These are phyloP conservation scores for Apis laboriosa DNA, from an alignment of 1,140 invertebrate genomes.

Conservation along the genomic window DNA sequence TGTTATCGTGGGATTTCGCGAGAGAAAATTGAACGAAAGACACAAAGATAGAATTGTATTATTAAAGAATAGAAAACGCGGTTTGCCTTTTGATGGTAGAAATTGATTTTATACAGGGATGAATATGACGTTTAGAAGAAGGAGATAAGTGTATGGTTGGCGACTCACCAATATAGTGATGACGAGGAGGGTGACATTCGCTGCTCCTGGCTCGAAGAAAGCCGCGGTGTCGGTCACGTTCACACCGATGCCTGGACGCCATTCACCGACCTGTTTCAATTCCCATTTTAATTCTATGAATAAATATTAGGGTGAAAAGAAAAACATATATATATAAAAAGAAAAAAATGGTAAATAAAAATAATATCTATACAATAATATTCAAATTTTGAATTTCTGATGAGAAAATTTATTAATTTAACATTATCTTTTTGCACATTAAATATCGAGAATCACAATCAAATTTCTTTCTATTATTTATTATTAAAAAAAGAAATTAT, in stretches of 20 bases:
- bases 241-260: constrained; percentile 82
- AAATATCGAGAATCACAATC: no score
- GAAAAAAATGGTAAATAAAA: background rate
- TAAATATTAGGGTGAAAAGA: background rate
- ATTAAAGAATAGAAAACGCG: background rate
- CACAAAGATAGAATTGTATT: background rate
- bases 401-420: no score
- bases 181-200: constrained; percentile 85
- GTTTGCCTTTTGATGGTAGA: background rate
- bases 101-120: background rate
- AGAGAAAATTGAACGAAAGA: background rate
- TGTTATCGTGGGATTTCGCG: no score
- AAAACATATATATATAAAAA: background rate
- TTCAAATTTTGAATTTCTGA: no score
- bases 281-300: background rate
- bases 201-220: constrained; percentile 83
- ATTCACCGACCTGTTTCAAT: constrained; percentile 82
- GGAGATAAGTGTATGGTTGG: background rate
- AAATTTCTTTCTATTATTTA: no score
- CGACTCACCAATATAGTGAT: constrained; percentile 85
- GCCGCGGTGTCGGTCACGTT: constrained; percentile 84
- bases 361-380: no score
- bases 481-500: no score
- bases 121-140: background rate
- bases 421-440: no score